Evolutionary conservation across 1,140 invertebrate genomes (phyloP).

Genomic region (Acromyrmex heyeri): DNA sequence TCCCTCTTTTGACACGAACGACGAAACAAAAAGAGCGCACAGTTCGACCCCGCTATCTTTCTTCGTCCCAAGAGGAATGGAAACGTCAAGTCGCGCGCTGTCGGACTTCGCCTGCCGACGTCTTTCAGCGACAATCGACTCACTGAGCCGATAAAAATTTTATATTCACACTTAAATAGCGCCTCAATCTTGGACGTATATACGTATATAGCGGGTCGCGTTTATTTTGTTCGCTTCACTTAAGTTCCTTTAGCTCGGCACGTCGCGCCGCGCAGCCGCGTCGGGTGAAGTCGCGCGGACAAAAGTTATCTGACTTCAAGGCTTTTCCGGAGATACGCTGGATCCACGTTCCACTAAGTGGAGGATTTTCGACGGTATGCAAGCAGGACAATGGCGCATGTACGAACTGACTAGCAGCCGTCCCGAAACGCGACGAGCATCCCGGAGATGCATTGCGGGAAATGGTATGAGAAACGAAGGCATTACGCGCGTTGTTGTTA

Average conservation of each 20-base stretch:
- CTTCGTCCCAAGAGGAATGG: constrained; percentile 8
- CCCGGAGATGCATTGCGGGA: constrained; percentile 27
- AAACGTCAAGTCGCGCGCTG: constrained; percentile 31
- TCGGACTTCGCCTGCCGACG: constrained; percentile 20
- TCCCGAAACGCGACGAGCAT: constrained; percentile 38
- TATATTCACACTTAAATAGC: constrained; percentile 60
- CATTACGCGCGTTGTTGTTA: constrained; percentile 24
- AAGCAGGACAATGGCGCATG: constrained; percentile 43
- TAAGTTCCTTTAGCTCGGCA: constrained; percentile 34
- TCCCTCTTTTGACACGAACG: background rate
- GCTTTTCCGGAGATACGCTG: constrained; percentile 15
- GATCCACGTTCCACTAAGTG: constrained; percentile 46
- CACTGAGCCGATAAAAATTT: constrained; percentile 55
- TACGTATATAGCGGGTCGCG: constrained; percentile 16
- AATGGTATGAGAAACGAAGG: constrained; percentile 19
- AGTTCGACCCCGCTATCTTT: constrained; percentile 16
- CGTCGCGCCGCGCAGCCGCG: background rate
- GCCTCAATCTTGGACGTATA: constrained; percentile 47
- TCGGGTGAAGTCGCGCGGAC: constrained; percentile 48
- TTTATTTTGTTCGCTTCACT: constrained; percentile 39
- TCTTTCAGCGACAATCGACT: constrained; percentile 48
- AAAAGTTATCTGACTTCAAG: constrained; percentile 47
- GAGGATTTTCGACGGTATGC: constrained; percentile 51
- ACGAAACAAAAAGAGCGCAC: background rate
- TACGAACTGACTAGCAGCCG: constrained; percentile 38